Evolutionary conservation across 1,140 invertebrate species (phyloP).

Genomic region (Anthonomus grandis): DNA sequence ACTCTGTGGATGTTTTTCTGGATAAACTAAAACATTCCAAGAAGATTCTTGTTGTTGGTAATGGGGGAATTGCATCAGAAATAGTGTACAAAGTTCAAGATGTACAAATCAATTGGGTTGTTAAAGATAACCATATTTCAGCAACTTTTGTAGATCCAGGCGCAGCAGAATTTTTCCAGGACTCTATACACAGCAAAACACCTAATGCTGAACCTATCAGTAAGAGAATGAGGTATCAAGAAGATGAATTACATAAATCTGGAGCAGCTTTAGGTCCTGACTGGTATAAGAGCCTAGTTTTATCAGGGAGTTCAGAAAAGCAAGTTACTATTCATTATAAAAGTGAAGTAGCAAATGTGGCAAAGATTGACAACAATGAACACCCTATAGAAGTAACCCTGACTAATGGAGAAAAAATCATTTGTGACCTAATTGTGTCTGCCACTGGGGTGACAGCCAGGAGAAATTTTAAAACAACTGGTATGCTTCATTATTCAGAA

Average conservation of each 20-base stretch:
- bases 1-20: slow-evolving; percentile 83
- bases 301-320: slow-evolving; percentile 56
- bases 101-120: slow-evolving; percentile 87
- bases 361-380: slow-evolving; percentile 2
- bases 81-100: slow-evolving; percentile 83
- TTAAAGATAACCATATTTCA: slow-evolving; percentile 90
- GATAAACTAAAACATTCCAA: slow-evolving; percentile 63
- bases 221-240: slow-evolving; percentile 70
- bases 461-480: slow-evolving; percentile 56
- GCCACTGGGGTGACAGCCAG: slow-evolving; percentile 89
- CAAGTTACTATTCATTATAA: slow-evolving; percentile 62
- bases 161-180: slow-evolving; percentile 90
- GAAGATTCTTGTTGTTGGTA: slow-evolving; percentile 84
- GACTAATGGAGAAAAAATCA: slow-evolving; percentile 70
- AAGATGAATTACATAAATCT: slow-evolving; percentile 51
- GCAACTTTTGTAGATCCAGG: slow-evolving; percentile 93
- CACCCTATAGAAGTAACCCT: slow-evolving; percentile 75
- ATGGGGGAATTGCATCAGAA: slow-evolving; percentile 97
- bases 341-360: slow-evolving; percentile 63
- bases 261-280: slow-evolving; percentile 93
- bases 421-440: slow-evolving; percentile 91
- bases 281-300: slow-evolving; percentile 76
- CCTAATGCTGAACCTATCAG: slow-evolving; percentile 42
- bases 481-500: slow-evolving; percentile 56
- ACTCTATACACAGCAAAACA: slow-evolving; percentile 42